These are phyloP conservation scores for Fragum sueziense DNA, from an alignment of 2,888 invertebrate species.

Conservation along the genomic window DNA sequence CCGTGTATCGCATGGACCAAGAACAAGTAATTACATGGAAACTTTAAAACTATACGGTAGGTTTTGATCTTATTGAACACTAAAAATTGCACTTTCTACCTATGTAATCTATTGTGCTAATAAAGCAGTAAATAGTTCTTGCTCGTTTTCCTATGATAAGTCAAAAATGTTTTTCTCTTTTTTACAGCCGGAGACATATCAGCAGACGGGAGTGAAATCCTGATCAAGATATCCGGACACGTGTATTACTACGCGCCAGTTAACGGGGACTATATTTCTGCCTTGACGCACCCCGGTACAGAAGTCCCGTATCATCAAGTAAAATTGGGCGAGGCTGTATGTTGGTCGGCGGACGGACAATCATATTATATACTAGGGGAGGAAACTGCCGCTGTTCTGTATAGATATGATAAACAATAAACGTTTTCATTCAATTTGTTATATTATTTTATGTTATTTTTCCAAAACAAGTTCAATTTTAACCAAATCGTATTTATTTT, in stretches of 20 bases:
- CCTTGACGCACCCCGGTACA: slow-evolving; percentile 28
- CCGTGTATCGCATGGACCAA: too few species aligned
- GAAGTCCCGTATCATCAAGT: slow-evolving; percentile 25
- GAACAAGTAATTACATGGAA: too few species aligned
- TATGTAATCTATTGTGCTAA: too few species aligned
- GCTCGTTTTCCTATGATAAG: too few species aligned
- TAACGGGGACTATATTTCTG: slow-evolving; percentile 10
- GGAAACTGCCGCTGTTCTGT: slow-evolving; percentile 10
- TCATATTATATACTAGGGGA: slow-evolving; percentile 38
- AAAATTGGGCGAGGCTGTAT: slow-evolving; percentile 19
- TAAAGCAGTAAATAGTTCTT: too few species aligned
- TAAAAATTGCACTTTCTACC: too few species aligned
- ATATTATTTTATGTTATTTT: too few species aligned
- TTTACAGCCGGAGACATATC: slow-evolving; percentile 43
- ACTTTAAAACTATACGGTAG: too few species aligned
- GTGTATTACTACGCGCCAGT: slow-evolving; percentile 27
- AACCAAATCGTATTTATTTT: too few species aligned
- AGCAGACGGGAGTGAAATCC: slow-evolving; percentile 28
- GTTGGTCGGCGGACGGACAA: slow-evolving; percentile 26
- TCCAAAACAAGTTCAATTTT: too few species aligned
- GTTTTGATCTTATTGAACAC: too few species aligned
- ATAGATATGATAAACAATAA: slow-evolving; percentile 20
- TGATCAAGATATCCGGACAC: slow-evolving; percentile 8
- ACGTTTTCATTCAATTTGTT: too few species aligned
- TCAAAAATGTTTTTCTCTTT: background rate